Conservation (phyloP, 2,113 vertebrate species). For the Urocitellus parryii region DNA sequence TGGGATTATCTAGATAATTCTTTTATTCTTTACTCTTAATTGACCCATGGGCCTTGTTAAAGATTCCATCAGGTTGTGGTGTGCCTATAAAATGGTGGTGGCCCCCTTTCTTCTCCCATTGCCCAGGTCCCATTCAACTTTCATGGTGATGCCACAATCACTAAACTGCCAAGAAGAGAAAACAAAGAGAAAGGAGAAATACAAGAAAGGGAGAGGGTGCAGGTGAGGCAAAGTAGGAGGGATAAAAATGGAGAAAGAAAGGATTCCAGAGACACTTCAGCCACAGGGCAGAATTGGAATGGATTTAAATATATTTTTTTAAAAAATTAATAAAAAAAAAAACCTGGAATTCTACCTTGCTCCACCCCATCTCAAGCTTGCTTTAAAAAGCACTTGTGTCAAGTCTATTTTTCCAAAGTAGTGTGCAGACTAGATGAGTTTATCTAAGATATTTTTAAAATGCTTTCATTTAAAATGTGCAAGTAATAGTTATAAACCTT, state of each 20-base stretch:
- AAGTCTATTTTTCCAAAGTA: slow-evolving; percentile 35
- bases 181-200: background rate
- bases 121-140: background rate
- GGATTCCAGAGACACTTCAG: background rate
- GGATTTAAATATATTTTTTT: background rate
- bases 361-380: background rate
- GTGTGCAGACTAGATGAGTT: background rate
- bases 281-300: slow-evolving; percentile 1
- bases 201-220: background rate
- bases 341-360: background rate
- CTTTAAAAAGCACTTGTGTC: background rate
- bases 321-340: background rate
- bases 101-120: background rate
- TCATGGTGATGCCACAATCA: background rate
- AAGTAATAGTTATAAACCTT: background rate
- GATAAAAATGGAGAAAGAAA: background rate
- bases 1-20: background rate
- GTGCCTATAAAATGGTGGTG: background rate
- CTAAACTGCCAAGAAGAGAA: background rate
- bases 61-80: background rate
- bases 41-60: background rate
- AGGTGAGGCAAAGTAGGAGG: background rate
- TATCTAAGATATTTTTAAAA: background rate
- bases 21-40: background rate
- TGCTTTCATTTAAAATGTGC: background rate